Base-by-base conservation (phyloP, 2,113 vertebrate genomes). In the Hyperoodon ampullatus region DNA sequence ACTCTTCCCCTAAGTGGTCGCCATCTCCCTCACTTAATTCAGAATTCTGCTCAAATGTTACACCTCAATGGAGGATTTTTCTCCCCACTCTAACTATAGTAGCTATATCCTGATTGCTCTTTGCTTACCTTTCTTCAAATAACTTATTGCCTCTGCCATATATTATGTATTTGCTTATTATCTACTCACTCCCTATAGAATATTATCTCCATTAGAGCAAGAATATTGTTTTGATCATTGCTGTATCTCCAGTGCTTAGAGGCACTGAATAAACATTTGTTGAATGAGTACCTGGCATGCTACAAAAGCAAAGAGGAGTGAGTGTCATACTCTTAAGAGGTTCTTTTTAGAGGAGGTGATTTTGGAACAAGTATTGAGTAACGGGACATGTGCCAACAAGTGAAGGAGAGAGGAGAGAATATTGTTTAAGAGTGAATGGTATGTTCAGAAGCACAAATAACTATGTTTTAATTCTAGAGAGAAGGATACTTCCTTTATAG, bases 221-320 rank as follows among this genome's bases (percentile, higher is more conserved):
- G 65, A 66, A n/a, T 81, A 11, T 53, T 91, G 65, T 80, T 96
- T 95, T 89, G 61, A 93, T 97, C 70, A 68, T 58, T 89, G 28
- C 21, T 91, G 3, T 55, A 90, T 47, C 15, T 60, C 35, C 83
- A 87, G 8, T 90, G 63, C 58, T 63, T 94, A 50, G 50, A 66
- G 42, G 15, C 18, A 72, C 60, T 68, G 75, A 72, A 44, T 84
- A 90, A 82, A 68, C 94, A 71, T 74, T 92, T 94, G 47, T 83
- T 60, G 35, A 90, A 92, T 74, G 47, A 95, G 72, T 86, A 8
- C 15, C 24, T 58, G 18, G 8, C 50, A 14, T 65, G 50, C 66
- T 83, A 21, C 44, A 68, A 88, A 55, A 71, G 21, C 42, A 60
- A 84, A 82, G 33, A 92, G 19, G 30, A 88, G 44, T 12, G 3